Evolutionary conservation across 1,140 invertebrate species (phyloP).

Genomic region (Ptiloglossa arizonensis): DNA sequence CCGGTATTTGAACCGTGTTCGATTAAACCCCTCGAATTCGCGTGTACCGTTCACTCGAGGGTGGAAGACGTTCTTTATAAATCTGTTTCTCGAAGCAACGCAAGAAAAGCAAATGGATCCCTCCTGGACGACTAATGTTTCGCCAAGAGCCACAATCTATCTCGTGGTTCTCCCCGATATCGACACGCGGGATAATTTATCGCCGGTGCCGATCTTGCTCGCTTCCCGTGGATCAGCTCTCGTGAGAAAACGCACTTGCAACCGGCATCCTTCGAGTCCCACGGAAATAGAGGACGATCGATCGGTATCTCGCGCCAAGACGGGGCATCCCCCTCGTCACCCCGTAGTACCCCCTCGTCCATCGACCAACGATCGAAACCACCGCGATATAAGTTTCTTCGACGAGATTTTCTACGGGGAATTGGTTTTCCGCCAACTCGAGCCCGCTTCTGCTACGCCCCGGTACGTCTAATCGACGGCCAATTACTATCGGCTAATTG

Average conservation of each 20-base stretch:
- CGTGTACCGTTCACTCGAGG: no score
- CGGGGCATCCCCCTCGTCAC: not conserved
- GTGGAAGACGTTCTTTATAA: no score
- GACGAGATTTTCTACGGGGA: not conserved
- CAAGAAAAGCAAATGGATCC: not conserved
- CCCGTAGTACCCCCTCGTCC: no score
- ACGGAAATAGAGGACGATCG: slow-evolving; percentile 24
- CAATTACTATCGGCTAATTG: not conserved
- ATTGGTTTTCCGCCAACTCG: not conserved
- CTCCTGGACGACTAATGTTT: not conserved
- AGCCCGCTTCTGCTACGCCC: not conserved
- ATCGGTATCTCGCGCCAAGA: not conserved
- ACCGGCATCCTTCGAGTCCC: not conserved
- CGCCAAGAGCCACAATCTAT: not conserved
- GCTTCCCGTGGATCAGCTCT: not conserved
- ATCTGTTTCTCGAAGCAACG: no score
- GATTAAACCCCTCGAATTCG: no score
- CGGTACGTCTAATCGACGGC: not conserved
- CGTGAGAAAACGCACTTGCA: slow-evolving; percentile 31
- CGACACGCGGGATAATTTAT: slow-evolving; percentile 35
- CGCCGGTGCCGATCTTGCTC: not conserved
- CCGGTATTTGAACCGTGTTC: no score
- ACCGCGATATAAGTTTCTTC: not conserved
- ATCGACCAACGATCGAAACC: no score
- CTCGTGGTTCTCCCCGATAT: not conserved